Base-by-base conservation (phyloP, 2,113 vertebrate species). In the Lipophrys pholis region DNA sequence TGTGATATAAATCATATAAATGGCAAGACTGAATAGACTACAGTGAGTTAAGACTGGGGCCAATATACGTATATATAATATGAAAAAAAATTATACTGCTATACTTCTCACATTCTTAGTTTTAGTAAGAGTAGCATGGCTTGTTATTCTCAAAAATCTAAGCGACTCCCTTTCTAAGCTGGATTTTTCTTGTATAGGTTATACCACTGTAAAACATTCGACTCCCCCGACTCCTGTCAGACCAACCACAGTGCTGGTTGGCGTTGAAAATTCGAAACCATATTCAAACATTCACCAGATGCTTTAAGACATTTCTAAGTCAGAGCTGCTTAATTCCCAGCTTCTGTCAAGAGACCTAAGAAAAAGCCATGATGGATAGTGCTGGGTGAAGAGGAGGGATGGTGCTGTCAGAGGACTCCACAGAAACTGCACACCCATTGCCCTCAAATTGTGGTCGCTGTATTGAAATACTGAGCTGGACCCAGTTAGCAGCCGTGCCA, bases 381-480 rank as follows among this genome's bases (percentile, higher is more conserved):
- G 42, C 61, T 79, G 71, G 59, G 64, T n/a, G 51, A 53, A 54
- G 54, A 39, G 40, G 16, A 36, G 46, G 73, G 46, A 48, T 15
- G 48, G 45, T 52, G 53, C 65, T 62, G 56, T 56, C 42, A 50
- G 53, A 38, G 66, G 53, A 62, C 50, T 43, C 14, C 57, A 58
- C 70, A 53, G 43, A 54, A 30, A 12, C 3, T 61, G 40, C 57
- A 60, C 73, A 69, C 62, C 40, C 53, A 36, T 39, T 48, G 16
- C 62, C 67, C 71, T 55, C 16, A 80, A 59, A 71, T 62, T 87
- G 87, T 80, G 85, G 87, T 88, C 71, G 39, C 50, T 63, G 56
- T 82, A 78, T 82, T 86, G 61, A 89, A 90, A 91, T 87, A 89
- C 86, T 76, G 80, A 72, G 51, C 69, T 78, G 64, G 57, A 73